A percentile compares a stretch with the other conserved stretches of the same genome.
phyloP scores from a whole-genome alignment of 2,888 invertebrate genomes.

The Yponomeuta sedellus region DNA sequence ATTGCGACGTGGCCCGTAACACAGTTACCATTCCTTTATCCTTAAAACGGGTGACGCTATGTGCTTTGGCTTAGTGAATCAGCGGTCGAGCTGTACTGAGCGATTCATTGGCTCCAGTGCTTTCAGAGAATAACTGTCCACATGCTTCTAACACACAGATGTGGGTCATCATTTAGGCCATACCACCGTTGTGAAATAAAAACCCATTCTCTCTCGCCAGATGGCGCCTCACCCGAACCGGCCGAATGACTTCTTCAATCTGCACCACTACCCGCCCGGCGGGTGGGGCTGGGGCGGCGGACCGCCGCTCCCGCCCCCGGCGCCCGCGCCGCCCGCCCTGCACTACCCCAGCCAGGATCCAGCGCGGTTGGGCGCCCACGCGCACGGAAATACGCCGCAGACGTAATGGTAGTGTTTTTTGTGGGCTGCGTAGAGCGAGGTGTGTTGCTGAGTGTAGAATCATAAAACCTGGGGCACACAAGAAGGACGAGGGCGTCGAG shows the following conservation, averaged over 20 bases:
- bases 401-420: slow-evolving; percentile 32
- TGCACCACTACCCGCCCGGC: slow-evolving; percentile 63
- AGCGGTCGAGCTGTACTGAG: too few relatives aligned
- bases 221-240: slow-evolving; percentile 69
- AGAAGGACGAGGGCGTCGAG: too few relatives aligned
- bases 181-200: too few relatives aligned
- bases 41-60: too few relatives aligned
- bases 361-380: slow-evolving; percentile 87
- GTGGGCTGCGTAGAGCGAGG: neutral
- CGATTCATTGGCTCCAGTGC: too few relatives aligned
- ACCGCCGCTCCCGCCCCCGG: slow-evolving; percentile 36
- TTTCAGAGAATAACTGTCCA: too few relatives aligned
- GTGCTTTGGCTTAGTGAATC: too few relatives aligned
- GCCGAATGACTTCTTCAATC: slow-evolving; percentile 79
- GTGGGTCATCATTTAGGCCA: too few relatives aligned
- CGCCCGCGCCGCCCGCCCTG: slow-evolving; percentile 70
- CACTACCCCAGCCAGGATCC: slow-evolving; percentile 99
- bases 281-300: slow-evolving; percentile 34
- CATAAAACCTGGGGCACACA: too few relatives aligned
- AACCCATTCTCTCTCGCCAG: slow-evolving; percentile 28
- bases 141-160: too few relatives aligned
- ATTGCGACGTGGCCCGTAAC: too few relatives aligned
- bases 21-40: slow-evolving; percentile 4
- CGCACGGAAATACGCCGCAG: slow-evolving; percentile 58
- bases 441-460: too few relatives aligned